A percentile compares a stretch with the other conserved stretches of the same genome.
phyloP scores from a whole-genome alignment of 2,113 vertebrate species.

The Esox niger region DNA sequence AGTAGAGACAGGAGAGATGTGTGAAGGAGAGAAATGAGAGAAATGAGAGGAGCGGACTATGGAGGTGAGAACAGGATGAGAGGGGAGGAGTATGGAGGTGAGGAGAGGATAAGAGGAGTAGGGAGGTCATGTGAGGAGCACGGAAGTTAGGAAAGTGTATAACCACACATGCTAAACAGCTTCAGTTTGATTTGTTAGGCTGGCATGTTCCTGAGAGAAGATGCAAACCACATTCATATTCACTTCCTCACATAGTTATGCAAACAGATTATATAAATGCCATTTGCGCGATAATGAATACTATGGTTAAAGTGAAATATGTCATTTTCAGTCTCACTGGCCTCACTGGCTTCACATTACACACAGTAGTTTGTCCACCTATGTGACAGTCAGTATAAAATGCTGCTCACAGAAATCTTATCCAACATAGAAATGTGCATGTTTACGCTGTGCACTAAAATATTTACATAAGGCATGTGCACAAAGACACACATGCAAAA shows the following conservation, averaged over 20 bases:
- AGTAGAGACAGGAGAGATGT: conserved; percentile 15
- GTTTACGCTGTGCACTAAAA: conserved; percentile 51
- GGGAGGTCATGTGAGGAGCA: conserved; percentile 3
- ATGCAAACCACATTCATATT: conserved; percentile 6
- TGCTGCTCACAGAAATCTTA: conserved; percentile 30
- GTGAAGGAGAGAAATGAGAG: too few species aligned
- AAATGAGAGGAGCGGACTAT: not conserved
- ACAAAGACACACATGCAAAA: too few species aligned
- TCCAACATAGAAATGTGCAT: conserved; percentile 35
- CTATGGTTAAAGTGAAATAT: not conserved
- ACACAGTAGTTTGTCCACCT: too few species aligned
- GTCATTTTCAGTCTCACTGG: not conserved
- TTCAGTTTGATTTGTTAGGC: conserved; percentile 28
- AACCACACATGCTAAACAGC: conserved; percentile 42
- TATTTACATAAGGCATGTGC: conserved; percentile 38
- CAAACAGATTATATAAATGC: conserved; percentile 33
- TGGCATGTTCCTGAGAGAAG: conserved; percentile 45
- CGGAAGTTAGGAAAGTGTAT: too few species aligned
- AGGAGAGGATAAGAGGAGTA: not conserved
- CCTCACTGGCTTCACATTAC: not conserved
- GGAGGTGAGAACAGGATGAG: conserved; percentile 6
- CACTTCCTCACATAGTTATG: conserved; percentile 35
- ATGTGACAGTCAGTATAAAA: conserved; percentile 1
- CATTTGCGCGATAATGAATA: not conserved
- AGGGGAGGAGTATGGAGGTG: not conserved